Conservation (phyloP, 2,113 vertebrate genomes). For the Daphoenositta chrysoptera region DNA sequence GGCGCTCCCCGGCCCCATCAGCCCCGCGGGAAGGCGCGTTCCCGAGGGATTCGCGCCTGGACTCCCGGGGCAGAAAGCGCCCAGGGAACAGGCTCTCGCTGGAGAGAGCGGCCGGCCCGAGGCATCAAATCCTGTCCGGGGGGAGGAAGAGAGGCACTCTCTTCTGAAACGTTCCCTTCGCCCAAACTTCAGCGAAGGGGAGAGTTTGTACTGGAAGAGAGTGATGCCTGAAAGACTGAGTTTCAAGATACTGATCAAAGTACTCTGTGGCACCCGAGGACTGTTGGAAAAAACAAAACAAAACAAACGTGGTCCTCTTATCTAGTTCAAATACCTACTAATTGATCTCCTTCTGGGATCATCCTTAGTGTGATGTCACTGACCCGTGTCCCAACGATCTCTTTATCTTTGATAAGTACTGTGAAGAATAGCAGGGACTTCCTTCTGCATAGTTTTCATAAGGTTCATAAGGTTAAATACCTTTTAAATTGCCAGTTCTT, state of each 20-base stretch:
- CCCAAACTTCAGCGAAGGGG: neutral
- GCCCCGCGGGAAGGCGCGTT: neutral
- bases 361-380: neutral
- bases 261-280: neutral
- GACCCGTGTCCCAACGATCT: neutral
- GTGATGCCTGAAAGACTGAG: neutral
- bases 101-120: too few relatives aligned
- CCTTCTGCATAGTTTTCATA: neutral
- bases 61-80: rapidly evolving
- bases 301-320: neutral
- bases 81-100: neutral
- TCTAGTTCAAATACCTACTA: neutral
- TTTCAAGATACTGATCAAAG: neutral
- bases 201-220: neutral
- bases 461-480: neutral
- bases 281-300: neutral
- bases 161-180: neutral
- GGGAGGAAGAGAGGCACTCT: neutral
- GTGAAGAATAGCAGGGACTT: neutral
- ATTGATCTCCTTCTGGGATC: neutral
- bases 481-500: neutral
- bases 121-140: neutral
- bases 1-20: neutral
- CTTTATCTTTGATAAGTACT: neutral
- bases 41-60: neutral